Conservation (phyloP, 2,797 vertebrate species). For the Atherinosoma microstoma region DNA sequence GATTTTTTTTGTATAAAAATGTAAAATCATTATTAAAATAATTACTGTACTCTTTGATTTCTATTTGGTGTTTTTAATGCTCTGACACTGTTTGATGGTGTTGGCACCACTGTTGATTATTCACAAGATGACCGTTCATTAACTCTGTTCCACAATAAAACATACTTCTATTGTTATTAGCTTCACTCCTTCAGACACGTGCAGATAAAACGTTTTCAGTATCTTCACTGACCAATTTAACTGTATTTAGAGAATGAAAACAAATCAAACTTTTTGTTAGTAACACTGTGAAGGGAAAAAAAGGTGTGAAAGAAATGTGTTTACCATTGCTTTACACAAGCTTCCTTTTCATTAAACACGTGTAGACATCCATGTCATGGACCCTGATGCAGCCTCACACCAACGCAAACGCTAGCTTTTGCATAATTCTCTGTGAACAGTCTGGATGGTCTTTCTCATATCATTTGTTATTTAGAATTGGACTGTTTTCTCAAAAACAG, state of each 20-base stretch:
- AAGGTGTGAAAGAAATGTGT: neutral
- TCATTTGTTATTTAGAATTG: too few species aligned
- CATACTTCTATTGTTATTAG: too few species aligned
- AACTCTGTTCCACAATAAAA: neutral
- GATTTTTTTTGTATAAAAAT: slow-evolving; percentile 53
- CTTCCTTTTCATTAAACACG: too few species aligned
- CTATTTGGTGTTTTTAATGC: slow-evolving; percentile 17
- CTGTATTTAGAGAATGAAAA: neutral
- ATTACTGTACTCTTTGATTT: slow-evolving; percentile 39
- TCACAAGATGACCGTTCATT: neutral
- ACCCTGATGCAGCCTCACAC: too few species aligned
- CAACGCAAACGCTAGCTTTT: too few species aligned
- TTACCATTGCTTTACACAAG: neutral
- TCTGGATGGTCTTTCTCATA: too few species aligned
- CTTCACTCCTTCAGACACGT: too few species aligned
- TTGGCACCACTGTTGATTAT: neutral
- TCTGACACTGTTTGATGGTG: neutral
- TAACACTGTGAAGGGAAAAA: neutral
- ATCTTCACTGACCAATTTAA: neutral
- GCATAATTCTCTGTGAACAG: too few species aligned
- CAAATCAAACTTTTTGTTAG: neutral
- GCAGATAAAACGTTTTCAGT: too few species aligned
- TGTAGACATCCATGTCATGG: too few species aligned
- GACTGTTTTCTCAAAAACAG: too few species aligned
- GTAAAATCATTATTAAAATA: slow-evolving; percentile 72